Percentiles rank a stretch among this genome's conserved stretches.
Conservation (phyloP, 2,113 vertebrate species). For the Salvelinus alpinus region DNA sequence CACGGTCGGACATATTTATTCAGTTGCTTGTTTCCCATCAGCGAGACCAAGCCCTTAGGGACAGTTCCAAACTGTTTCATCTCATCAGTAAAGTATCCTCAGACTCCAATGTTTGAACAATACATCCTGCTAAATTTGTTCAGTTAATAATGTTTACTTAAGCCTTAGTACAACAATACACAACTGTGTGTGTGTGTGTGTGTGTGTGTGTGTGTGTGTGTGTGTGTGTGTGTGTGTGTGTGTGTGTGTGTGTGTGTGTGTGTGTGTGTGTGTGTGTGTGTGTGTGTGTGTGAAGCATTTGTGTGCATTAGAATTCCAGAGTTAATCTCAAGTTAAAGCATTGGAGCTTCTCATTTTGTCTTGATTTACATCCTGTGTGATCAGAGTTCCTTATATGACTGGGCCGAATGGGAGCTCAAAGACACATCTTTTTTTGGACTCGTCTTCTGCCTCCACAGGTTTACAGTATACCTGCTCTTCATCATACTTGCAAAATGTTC, state of each 20-base stretch:
- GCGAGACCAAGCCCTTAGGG: conserved; percentile 52
- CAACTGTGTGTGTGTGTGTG: conserved; percentile 15
- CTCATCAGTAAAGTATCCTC: conserved; percentile 60
- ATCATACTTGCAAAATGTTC: conserved; percentile 67
- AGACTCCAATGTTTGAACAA: conserved; percentile 61
- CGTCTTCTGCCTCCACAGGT: conserved; percentile 47
- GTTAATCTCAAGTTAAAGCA: conserved; percentile 23
- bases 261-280: background rate
- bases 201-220: conserved; percentile 4
- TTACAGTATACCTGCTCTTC: conserved; percentile 71
- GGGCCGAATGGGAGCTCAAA: conserved; percentile 45
- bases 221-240: conserved; percentile 15
- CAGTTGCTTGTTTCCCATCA: conserved; percentile 72
- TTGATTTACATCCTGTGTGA: conserved; percentile 55
- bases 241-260: background rate
- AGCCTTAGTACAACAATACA: conserved; percentile 48
- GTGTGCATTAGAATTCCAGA: conserved; percentile 29
- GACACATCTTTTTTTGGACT: conserved; percentile 61
- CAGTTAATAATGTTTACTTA: conserved; percentile 56
- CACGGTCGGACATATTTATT: conserved; percentile 68
- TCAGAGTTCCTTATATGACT: conserved; percentile 67
- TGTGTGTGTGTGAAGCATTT: conserved; percentile 1
- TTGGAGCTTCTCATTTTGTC: conserved; percentile 31
- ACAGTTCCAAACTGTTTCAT: conserved; percentile 59
- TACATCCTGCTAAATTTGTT: conserved; percentile 49